Base-by-base conservation (phyloP, 2,113 vertebrate genomes). In the Nerophis lumbriciformis region DNA sequence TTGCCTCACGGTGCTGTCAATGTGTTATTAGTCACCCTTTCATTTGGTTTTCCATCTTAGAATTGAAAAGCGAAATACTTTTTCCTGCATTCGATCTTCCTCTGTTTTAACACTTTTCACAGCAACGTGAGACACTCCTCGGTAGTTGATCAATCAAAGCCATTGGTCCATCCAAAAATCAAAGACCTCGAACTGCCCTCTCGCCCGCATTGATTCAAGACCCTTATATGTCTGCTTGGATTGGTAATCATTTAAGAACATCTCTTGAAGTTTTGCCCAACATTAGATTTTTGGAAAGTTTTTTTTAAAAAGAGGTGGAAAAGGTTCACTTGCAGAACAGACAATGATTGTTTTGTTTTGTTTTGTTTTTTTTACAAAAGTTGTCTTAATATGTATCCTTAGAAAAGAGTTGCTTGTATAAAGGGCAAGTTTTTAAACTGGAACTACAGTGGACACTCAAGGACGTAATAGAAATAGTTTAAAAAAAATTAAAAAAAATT, bases 1-100 rank as follows among this genome's bases (percentile, higher is more conserved):
- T 57, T 69, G 47, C 15, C 14, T 63, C 44, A 54, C 59, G 51
- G 51, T 67, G 16, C 49, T 51, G 16, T 28, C 49, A 51, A 19
- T 16, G 49, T 51, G 19, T 51, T 21, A 51, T 51, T 21, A 21
- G 49, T 5, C 49, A 19, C 49, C 19, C 4, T 48, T 50, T 68
- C 19, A 36, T 57, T 63, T n/a, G 28, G 44, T 16, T 28, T 8
- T 38, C 19, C 12, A 61, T 49, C 13, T 28, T 50, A 8, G 16
- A 49, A 49, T 49, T 6, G 48, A 6, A 16, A 49, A 49, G 48
- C 9, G 8, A 16, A 49, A 49, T 49, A 49, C 12, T 16, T 39
- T 16, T 59, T 54, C 37, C 8, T 47, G 28, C 11, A 5, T 57
- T 42, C 38, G 14, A 8, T 54, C 21, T 53, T 36, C 37, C 14